Percentiles rank a stretch among this genome's conserved stretches.
Conservation (phyloP, 2,888 invertebrate species). For the Sympetrum striolatum region DNA sequence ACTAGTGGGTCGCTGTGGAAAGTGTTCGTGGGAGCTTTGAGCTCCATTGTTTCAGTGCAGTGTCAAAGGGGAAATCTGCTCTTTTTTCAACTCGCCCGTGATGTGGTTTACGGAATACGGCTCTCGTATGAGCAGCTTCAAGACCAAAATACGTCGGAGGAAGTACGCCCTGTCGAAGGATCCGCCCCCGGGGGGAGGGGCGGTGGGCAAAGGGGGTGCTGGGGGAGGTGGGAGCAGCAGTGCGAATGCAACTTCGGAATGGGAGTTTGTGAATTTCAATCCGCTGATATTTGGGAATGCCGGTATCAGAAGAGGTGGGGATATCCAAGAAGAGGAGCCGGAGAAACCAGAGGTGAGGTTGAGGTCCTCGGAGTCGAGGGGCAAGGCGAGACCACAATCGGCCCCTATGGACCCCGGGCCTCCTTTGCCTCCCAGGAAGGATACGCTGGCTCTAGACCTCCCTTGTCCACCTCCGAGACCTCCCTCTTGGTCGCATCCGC, state of each 20-base stretch:
- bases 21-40: neutral
- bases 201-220: conserved; percentile 52
- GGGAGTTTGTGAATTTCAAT: conserved; percentile 58
- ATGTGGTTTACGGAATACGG: conserved; percentile 58
- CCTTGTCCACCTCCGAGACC: neutral
- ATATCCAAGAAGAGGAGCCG: neutral
- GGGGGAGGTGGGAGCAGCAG: conserved; percentile 54
- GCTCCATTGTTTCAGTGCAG: neutral
- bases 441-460: neutral
- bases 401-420: neutral
- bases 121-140: conserved; percentile 58
- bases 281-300: conserved; percentile 50
- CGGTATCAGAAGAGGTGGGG: neutral
- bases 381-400: neutral
- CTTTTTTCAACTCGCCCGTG: neutral
- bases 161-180: conserved; percentile 53
- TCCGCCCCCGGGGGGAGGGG: conserved; percentile 56
- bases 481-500: neutral
- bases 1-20: neutral
- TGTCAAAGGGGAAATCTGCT: neutral
- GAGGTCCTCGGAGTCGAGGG: neutral
- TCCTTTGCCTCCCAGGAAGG: neutral
- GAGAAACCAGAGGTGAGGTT: neutral
- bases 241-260: conserved; percentile 53
- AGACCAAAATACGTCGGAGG: conserved; percentile 56